phyloP scores from a whole-genome alignment of 2,888 invertebrate genomes.

The Ferrisia virgata region DNA sequence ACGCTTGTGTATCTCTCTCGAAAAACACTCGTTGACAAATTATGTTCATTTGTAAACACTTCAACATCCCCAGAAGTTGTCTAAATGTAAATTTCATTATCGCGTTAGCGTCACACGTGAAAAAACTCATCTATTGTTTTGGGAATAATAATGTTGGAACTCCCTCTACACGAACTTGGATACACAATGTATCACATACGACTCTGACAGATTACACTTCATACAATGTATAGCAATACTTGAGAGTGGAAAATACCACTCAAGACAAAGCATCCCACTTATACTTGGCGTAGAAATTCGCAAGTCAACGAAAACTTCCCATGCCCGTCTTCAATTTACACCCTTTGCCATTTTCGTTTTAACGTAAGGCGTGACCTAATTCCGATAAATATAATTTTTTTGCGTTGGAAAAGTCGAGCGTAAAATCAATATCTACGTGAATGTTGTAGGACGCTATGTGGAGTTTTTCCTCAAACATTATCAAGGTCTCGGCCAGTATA shows the following conservation, averaged over 20 bases:
- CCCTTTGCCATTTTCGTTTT: slow-evolving; percentile 13
- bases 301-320: background rate
- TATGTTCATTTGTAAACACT: background rate
- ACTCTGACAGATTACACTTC: background rate
- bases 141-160: background rate
- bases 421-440: slow-evolving; percentile 30
- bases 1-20: background rate
- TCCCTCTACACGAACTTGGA: background rate
- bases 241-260: background rate
- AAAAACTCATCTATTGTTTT: background rate
- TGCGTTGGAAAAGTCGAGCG: slow-evolving; percentile 34
- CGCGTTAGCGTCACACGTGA: background rate
- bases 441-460: background rate
- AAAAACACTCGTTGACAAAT: background rate
- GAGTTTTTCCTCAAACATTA: slow-evolving; percentile 28
- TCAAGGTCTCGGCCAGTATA: slow-evolving; percentile 41
- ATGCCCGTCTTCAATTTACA: background rate
- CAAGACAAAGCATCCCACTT: background rate
- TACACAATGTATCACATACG: background rate
- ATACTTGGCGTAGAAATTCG: background rate
- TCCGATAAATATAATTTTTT: slow-evolving; percentile 21
- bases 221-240: background rate
- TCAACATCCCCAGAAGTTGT: background rate
- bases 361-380: slow-evolving; percentile 39
- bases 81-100: background rate